A percentile compares a stretch with the other conserved stretches of the same genome.
Evolutionary conservation across 2,113 vertebrate species (phyloP).

Genomic region (Theristicus caerulescens): DNA sequence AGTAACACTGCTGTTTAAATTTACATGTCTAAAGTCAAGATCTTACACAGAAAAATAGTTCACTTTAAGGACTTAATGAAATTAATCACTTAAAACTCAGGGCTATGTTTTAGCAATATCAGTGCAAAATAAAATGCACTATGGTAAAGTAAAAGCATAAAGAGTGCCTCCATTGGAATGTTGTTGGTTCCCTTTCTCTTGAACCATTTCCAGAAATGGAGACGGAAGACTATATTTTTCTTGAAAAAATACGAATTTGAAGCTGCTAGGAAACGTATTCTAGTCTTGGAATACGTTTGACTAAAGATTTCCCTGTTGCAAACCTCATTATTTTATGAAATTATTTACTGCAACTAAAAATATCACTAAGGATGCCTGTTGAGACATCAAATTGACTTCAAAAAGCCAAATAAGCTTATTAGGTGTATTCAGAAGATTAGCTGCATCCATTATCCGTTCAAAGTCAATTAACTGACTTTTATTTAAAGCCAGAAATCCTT

Average conservation of each 20-base stretch:
- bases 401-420: slow-evolving; percentile 23
- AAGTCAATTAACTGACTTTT: slow-evolving; percentile 12
- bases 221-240: not conserved
- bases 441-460: not conserved
- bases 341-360: slow-evolving; percentile 23
- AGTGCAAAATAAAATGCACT: not conserved
- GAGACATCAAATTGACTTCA: slow-evolving; percentile 17
- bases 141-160: not conserved
- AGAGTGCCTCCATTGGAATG: not conserved
- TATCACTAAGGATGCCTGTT: not conserved
- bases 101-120: not conserved
- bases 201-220: not conserved
- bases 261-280: not conserved
- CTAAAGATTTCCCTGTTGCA: not conserved
- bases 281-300: not conserved
- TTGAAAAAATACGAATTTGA: not conserved
- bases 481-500: not conserved
- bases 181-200: not conserved
- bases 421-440: slow-evolving; percentile 1
- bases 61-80: not conserved
- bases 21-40: not conserved
- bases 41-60: not conserved
- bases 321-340: slow-evolving; percentile 23
- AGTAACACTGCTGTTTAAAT: not conserved
- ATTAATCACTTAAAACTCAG: not conserved